Conservation (phyloP, 2,797 vertebrate genomes). For the Salmo trutta region DNA sequence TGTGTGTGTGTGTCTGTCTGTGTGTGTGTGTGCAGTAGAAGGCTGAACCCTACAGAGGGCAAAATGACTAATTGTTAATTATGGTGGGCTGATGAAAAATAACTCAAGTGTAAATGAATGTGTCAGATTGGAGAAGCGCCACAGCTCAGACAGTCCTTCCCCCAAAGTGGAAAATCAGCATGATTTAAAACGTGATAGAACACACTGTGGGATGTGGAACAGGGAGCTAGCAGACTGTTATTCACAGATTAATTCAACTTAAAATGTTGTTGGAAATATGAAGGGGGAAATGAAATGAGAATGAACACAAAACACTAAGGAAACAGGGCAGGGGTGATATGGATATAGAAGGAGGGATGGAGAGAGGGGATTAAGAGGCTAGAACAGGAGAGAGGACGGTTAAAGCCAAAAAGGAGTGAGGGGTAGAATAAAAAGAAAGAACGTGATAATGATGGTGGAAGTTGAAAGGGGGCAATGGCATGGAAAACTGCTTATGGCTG, state of each 20-base stretch:
- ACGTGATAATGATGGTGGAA: neutral
- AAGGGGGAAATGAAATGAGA: slow-evolving; percentile 16
- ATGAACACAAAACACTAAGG: slow-evolving; percentile 3
- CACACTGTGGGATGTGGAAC: slow-evolving; percentile 38
- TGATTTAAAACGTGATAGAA: slow-evolving; percentile 57
- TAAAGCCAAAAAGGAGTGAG: neutral
- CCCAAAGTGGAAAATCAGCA: slow-evolving; percentile 48
- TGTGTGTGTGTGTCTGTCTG: neutral
- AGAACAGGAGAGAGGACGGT: neutral
- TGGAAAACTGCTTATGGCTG: neutral
- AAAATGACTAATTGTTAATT: slow-evolving; percentile 68
- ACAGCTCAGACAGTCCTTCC: slow-evolving; percentile 51
- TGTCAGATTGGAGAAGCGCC: slow-evolving; percentile 61
- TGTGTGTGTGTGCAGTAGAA: slow-evolving; percentile 24
- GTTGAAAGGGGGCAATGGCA: too few species aligned
- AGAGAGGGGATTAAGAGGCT: neutral
- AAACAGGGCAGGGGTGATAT: slow-evolving; percentile 9
- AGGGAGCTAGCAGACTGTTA: slow-evolving; percentile 24
- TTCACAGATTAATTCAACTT: slow-evolving; percentile 57
- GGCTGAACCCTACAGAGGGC: slow-evolving; percentile 54
- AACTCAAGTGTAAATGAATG: slow-evolving; percentile 68
- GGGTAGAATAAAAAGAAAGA: neutral
- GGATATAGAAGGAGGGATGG: neutral
- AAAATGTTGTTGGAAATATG: slow-evolving; percentile 38
- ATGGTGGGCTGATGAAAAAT: slow-evolving; percentile 59